These are phyloP conservation scores for Gambusia yucatana DNA, from an alignment of 2,797 vertebrate species.

Conservation along the genomic window DNA sequence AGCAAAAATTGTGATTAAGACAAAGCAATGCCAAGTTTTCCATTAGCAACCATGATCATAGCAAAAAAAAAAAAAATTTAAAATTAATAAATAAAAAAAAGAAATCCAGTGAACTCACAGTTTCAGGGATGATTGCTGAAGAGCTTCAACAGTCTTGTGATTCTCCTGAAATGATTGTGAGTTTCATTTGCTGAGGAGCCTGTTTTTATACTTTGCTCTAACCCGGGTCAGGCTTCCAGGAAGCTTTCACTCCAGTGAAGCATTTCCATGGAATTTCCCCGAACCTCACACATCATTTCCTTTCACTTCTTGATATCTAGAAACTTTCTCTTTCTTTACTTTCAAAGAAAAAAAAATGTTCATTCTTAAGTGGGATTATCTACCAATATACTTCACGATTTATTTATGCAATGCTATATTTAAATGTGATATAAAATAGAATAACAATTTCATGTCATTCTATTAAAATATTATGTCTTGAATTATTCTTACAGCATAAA, in stretches of 20 bases:
- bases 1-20: slow-evolving; percentile 9
- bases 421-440: not conserved
- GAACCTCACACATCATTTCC: slow-evolving; percentile 8
- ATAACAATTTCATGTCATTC: not conserved
- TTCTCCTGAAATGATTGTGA: slow-evolving; percentile 30
- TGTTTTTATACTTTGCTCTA: slow-evolving; percentile 47
- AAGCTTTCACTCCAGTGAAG: slow-evolving; percentile 25
- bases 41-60: not conserved
- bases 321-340: not conserved
- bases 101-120: slow-evolving; percentile 62
- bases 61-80: not conserved
- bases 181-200: not conserved
- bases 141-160: slow-evolving; percentile 7
- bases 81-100: not conserved
- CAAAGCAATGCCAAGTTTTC: not conserved
- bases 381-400: not conserved
- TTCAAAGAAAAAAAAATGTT: not conserved
- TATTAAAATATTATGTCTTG: not conserved
- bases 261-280: slow-evolving; percentile 63
- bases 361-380: not conserved
- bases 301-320: not conserved
- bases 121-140: slow-evolving; percentile 34
- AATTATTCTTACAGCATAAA: not conserved
- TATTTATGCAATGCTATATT: not conserved
- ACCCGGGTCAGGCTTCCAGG: slow-evolving; percentile 49